Conservation (phyloP, 2,113 vertebrate species). For the Amphiprion ocellaris region DNA sequence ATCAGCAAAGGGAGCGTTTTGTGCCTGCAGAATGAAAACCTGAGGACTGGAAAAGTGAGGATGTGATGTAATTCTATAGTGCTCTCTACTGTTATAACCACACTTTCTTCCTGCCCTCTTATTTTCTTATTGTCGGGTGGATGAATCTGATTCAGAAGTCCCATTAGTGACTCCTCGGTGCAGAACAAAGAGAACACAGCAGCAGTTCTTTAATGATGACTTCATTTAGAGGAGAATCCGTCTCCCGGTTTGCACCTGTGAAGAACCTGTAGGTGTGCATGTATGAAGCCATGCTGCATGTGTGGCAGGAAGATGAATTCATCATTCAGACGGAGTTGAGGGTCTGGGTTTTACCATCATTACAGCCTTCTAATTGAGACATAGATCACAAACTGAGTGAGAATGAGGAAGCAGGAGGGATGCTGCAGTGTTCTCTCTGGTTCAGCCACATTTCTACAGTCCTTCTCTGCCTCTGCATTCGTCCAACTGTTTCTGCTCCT, state of each 20-base stretch:
- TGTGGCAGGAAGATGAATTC: constrained; percentile 14
- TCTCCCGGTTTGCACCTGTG: neutral
- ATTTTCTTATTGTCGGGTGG: neutral
- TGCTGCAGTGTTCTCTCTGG: constrained; percentile 30
- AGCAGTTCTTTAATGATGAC: neutral
- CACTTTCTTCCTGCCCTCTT: neutral
- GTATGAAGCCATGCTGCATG: neutral
- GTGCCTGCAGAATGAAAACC: constrained; percentile 5
- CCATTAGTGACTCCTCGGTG: neutral
- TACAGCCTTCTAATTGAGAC: constrained; percentile 24
- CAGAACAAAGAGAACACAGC: neutral
- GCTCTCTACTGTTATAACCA: neutral
- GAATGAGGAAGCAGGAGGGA: constrained; percentile 12
- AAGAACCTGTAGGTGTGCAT: neutral
- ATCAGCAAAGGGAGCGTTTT: neutral
- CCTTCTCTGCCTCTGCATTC: neutral
- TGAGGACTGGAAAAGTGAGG: constrained; percentile 22
- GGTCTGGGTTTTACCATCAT: constrained; percentile 1
- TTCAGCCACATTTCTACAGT: constrained; percentile 12
- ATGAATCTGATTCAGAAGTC: neutral
- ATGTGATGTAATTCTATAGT: constrained; percentile 9
- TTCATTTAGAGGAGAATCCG: neutral
- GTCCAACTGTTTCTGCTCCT: constrained; percentile 12
- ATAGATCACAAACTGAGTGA: constrained; percentile 40
- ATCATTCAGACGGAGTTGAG: neutral